Percentiles rank a stretch among this genome's conserved stretches.
These are phyloP conservation scores for Parazoanthus swiftii DNA, from an alignment of 92 coral and sea anemone genomes.

Conservation along the genomic window DNA sequence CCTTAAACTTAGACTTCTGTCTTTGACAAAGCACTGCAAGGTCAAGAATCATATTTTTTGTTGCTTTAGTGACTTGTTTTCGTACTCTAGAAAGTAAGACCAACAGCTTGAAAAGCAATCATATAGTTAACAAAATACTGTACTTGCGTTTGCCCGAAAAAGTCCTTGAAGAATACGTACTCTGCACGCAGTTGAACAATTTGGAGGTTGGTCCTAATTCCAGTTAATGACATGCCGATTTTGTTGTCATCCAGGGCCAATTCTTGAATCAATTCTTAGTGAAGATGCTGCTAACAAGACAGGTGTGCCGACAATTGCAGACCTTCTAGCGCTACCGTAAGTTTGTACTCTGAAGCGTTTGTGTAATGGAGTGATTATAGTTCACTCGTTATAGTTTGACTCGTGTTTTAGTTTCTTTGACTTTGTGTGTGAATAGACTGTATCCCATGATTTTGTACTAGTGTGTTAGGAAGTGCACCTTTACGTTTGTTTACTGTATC, in stretches of 20 bases:
- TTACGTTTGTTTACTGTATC: no score
- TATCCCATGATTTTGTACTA: no score
- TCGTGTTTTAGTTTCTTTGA: no score
- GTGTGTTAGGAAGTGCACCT: no score
- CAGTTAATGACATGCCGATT: neutral
- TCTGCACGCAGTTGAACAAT: neutral
- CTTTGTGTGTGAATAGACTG: neutral
- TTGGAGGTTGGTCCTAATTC: neutral
- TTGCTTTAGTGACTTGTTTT: no score
- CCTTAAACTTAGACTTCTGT: no score
- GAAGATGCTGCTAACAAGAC: conserved; percentile 85
- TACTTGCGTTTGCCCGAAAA: no score
- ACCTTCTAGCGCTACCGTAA: conserved; percentile 86
- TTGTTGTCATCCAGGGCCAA: conserved; percentile 58
- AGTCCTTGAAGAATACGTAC: neutral
- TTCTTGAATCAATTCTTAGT: conserved; percentile 79
- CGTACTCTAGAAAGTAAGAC: no score
- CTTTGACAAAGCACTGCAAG: no score
- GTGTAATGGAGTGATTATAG: neutral
- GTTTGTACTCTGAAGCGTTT: conserved; percentile 26
- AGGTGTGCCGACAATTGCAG: conserved; percentile 80
- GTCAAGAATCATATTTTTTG: no score
- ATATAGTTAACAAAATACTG: no score
- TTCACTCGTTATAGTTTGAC: neutral
- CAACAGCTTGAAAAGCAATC: no score